A percentile compares a stretch with the other conserved stretches of the same genome.
Evolutionary conservation across 2,113 vertebrate genomes (phyloP).

Genomic region (Neogobius melanostomus): DNA sequence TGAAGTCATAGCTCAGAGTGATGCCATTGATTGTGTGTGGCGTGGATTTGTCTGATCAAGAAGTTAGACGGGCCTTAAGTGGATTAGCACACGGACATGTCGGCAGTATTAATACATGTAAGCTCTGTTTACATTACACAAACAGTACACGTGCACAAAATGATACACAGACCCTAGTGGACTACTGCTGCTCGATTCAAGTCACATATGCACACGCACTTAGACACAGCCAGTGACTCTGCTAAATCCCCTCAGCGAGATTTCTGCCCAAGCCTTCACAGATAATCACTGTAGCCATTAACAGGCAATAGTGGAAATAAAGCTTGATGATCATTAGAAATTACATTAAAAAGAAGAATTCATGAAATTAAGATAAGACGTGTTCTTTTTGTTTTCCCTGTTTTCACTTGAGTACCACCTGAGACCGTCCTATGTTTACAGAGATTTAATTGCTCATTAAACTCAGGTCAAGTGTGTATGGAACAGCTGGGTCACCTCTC

Average conservation of each 20-base stretch:
- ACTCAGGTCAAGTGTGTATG: slow-evolving; percentile 14
- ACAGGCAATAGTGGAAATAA: no score
- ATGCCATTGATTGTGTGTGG: slow-evolving; percentile 22
- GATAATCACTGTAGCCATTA: slow-evolving; percentile 28
- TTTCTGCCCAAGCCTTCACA: not conserved
- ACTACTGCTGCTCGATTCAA: slow-evolving; percentile 39
- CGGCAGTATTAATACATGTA: slow-evolving; percentile 66
- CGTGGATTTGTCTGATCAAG: slow-evolving; percentile 64
- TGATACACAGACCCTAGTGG: slow-evolving; percentile 13
- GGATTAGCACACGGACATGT: slow-evolving; percentile 62
- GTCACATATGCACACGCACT: slow-evolving; percentile 36
- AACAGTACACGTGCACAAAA: slow-evolving; percentile 13
- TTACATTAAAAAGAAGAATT: no score
- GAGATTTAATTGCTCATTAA: slow-evolving; percentile 22
- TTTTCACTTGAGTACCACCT: not conserved
- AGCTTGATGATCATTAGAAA: no score
- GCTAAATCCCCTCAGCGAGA: slow-evolving; percentile 21
- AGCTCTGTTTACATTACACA: slow-evolving; percentile 65
- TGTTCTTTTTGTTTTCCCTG: not conserved
- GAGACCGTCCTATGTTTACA: not conserved
- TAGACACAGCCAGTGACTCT: slow-evolving; percentile 23
- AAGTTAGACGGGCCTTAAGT: slow-evolving; percentile 64
- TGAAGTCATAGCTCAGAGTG: slow-evolving; percentile 79
- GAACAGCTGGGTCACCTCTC: slow-evolving; percentile 24
- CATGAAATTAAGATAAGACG: not conserved